These are phyloP conservation scores for Centruroides sculpturatus DNA, from an alignment of 1,140 invertebrate genomes.

Conservation along the genomic window DNA sequence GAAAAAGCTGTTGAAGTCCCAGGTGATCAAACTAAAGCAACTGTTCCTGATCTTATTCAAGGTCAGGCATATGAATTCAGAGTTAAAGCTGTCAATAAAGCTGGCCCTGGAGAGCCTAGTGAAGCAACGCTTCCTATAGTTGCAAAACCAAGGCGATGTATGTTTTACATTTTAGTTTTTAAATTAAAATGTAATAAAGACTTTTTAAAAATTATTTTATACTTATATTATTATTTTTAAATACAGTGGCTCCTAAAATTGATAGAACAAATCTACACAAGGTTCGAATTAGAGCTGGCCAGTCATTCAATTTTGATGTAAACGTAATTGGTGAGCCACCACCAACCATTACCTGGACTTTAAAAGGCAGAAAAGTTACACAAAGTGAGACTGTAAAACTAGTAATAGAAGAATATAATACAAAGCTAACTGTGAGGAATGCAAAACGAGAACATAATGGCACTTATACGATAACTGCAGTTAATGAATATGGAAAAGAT, in stretches of 20 bases:
- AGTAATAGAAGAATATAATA: constrained; percentile 30
- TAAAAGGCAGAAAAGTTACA: constrained; percentile 47
- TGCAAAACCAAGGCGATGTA: constrained; percentile 65
- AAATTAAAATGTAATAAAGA: background rate
- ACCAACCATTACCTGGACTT: constrained; percentile 40
- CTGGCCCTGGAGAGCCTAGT: constrained; percentile 56
- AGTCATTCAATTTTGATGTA: constrained; percentile 43
- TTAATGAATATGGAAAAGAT: constrained; percentile 85
- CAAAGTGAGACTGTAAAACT: constrained; percentile 29
- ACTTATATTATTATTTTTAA: background rate
- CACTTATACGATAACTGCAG: constrained; percentile 74
- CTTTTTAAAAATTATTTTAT: no score
- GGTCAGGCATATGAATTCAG: constrained; percentile 83
- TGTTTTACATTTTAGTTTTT: background rate
- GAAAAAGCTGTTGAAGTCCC: constrained; percentile 75
- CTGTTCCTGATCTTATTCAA: constrained; percentile 75
- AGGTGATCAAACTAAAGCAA: constrained; percentile 59
- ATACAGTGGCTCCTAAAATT: constrained; percentile 28
- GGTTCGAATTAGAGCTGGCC: constrained; percentile 54
- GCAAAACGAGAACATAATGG: constrained; percentile 57
- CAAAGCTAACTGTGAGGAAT: constrained; percentile 31
- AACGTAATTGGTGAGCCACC: constrained; percentile 36
- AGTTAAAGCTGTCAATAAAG: constrained; percentile 69
- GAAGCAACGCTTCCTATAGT: constrained; percentile 72
- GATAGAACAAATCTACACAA: constrained; percentile 35